Evolutionary conservation across 1,140 invertebrate species (phyloP), one percentile per base, ranked within the genome.

Genomic region (Steinernema feltiae): DNA sequence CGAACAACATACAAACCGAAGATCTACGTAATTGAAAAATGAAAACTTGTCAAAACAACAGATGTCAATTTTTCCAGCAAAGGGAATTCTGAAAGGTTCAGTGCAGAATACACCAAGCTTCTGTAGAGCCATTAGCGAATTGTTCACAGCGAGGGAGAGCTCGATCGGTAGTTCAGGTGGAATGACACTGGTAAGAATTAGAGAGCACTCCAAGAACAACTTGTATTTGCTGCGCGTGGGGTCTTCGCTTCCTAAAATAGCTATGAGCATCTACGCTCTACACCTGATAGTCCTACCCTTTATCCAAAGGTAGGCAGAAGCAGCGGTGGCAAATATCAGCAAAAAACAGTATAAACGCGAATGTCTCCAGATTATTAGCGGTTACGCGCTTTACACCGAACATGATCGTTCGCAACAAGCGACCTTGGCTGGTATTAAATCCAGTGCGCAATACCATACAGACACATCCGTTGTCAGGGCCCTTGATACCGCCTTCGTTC

Each of bases 31-130:
- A n/a, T n/a, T n/a, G n/a, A n/a, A n/a, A n/a, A n/a, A n/a, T n/a
- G n/a, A n/a, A n/a, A n/a, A n/a, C 89, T 99, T 99, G 88, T 99
- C 97, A 88, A 99, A 99, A 88, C 97, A 99, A 87, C 96, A 98
- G 84, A 99, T 94, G 88, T 99, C 93, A 48, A 99, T 91, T 90
- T 99, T 99, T 0, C 97, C 97, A 81, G 96, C 97, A 89, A 99
- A 99, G 1, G 97, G 97, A 88, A 99, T 99, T 77, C 97, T 90
- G 87, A 99, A 99, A 70, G 97, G 97, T 89, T 99, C 97, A 1
- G 97, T 99, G 88, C 97, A 99, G 88, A 92, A 99, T 12, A 99
- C 93, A 89, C 89, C 87, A 17, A 91, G 84, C 84, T 97, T 98
- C 12, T 94, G 92, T 18, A 99, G 88, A 29, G 97, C 95, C 74